Evolutionary conservation across 2,113 vertebrate species (phyloP).

Genomic region (Murina feae): DNA sequence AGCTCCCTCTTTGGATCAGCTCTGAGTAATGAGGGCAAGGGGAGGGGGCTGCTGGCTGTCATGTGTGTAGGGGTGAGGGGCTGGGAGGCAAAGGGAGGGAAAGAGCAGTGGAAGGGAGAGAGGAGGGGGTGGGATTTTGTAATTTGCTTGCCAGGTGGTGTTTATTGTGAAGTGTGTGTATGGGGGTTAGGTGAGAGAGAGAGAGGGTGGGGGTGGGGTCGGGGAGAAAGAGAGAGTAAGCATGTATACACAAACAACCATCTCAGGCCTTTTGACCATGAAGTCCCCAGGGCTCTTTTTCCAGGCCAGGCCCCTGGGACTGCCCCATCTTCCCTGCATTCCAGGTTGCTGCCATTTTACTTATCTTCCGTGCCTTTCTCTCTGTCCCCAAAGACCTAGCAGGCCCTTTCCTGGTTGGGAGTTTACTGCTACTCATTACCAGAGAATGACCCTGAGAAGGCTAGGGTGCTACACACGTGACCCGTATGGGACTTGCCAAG

Average conservation of each 20-base stretch:
- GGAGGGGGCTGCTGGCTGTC: background rate
- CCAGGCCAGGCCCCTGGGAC: background rate
- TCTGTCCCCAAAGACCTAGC: background rate
- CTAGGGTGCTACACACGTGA: background rate
- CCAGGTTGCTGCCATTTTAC: background rate
- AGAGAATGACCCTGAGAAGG: constrained; percentile 18
- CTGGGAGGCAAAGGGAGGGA: background rate
- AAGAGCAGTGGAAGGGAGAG: background rate
- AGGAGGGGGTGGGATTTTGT: background rate
- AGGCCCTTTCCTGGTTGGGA: background rate
- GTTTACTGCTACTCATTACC: background rate
- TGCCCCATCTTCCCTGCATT: background rate
- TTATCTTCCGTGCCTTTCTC: background rate
- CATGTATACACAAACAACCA: background rate
- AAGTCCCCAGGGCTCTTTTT: background rate
- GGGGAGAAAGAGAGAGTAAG: background rate
- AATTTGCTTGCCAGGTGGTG: constrained; percentile 9
- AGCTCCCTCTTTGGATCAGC: constrained; percentile 28
- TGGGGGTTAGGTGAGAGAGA: background rate
- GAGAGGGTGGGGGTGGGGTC: no score
- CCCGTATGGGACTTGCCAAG: background rate
- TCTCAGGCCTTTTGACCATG: background rate
- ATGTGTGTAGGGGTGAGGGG: background rate
- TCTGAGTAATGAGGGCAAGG: background rate
- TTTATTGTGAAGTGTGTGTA: background rate